Percentiles rank a stretch among this genome's conserved stretches.
phyloP scores from a whole-genome alignment of 2,888 invertebrate species.

The Acleris sparsana region DNA sequence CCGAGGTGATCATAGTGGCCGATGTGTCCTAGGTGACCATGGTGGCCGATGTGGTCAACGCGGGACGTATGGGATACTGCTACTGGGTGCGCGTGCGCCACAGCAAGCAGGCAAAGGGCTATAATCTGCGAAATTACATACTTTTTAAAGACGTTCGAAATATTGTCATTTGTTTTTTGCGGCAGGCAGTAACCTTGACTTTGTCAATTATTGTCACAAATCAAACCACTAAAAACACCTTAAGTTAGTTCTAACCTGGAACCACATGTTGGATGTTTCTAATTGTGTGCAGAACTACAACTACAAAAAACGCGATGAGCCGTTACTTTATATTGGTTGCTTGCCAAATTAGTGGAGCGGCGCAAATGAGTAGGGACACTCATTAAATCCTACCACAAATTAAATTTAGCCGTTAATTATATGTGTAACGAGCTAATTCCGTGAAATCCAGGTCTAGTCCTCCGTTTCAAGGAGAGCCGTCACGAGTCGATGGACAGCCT shows the following conservation, averaged over 20 bases:
- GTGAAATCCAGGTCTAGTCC: conserved; percentile 57
- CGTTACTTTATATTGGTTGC: conserved; percentile 53
- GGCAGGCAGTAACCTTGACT: too few species aligned
- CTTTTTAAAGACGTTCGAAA: neutral
- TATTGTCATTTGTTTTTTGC: neutral
- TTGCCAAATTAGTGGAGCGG: conserved; percentile 44
- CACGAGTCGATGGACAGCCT: conserved; percentile 48
- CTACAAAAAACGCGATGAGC: conserved; percentile 45
- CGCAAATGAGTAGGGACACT: conserved; percentile 42
- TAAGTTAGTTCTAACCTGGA: conserved; percentile 43
- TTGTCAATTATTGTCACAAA: neutral
- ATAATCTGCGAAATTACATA: conserved; percentile 46
- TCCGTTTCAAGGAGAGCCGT: conserved; percentile 50
- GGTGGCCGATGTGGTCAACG: conserved; percentile 46
- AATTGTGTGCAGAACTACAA: conserved; percentile 58
- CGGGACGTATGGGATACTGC: conserved; percentile 60
- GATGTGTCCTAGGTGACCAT: conserved; percentile 37
- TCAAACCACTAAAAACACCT: neutral
- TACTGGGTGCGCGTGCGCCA: conserved; percentile 52
- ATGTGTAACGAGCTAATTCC: conserved; percentile 43
- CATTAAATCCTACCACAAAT: conserved; percentile 30
- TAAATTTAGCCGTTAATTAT: conserved; percentile 8
- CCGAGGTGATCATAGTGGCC: neutral
- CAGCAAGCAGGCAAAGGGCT: conserved; percentile 53
- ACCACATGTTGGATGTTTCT: conserved; percentile 59